Evolutionary conservation across 2,113 vertebrate genomes (phyloP).

Genomic region (Python bivittatus): DNA sequence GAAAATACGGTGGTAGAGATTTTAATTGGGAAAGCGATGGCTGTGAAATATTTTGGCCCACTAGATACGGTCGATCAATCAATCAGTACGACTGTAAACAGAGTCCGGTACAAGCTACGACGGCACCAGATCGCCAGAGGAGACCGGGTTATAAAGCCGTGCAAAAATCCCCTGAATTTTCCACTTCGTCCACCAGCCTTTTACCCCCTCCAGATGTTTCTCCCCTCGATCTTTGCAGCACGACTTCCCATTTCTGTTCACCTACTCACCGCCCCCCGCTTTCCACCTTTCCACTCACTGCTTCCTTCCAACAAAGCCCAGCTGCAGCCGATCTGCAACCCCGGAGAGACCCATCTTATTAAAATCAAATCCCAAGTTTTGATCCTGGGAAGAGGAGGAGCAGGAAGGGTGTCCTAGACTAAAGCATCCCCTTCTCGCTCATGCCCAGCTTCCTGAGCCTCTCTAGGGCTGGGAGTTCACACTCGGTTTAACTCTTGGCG

Average conservation of each 20-base stretch:
- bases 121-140: neutral
- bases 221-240: neutral
- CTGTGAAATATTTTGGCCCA: neutral
- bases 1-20: neutral
- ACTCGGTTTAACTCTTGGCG: conserved; percentile 8
- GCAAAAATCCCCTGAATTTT: neutral
- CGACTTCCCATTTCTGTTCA: neutral
- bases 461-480: conserved; percentile 18
- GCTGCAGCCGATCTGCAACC: neutral
- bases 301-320: neutral
- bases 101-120: neutral
- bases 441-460: neutral
- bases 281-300: neutral
- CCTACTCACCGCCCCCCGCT: neutral
- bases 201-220: neutral
- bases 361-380: conserved; percentile 21
- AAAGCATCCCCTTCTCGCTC: neutral
- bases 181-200: neutral
- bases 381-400: conserved; percentile 26
- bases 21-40: neutral
- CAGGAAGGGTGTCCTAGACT: conserved; percentile 8
- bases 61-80: neutral
- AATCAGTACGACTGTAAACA: neutral
- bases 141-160: neutral
- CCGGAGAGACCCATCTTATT: conserved; percentile 4